These are phyloP conservation scores for Xestobium rufovillosum DNA, from an alignment of 2,888 invertebrate species.

Conservation along the genomic window DNA sequence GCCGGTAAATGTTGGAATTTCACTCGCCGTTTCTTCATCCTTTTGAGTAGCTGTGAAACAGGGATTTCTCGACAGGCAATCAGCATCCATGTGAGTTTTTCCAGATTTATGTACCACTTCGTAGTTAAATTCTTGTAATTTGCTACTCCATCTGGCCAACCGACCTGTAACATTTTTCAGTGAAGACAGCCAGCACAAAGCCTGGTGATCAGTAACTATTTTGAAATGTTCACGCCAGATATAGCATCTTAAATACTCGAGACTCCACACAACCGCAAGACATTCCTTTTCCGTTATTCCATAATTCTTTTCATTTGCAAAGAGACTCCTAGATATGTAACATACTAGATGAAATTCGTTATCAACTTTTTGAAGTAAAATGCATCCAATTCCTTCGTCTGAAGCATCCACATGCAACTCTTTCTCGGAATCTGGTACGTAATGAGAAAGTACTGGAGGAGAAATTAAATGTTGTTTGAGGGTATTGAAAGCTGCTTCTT, in stretches of 20 bases:
- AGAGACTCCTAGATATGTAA: neutral
- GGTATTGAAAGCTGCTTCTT: neutral
- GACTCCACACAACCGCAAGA: neutral
- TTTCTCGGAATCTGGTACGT: neutral
- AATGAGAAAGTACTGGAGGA: neutral
- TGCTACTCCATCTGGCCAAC: neutral
- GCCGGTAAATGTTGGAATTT: neutral
- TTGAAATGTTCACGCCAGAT: constrained; percentile 1
- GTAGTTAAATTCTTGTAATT: constrained; percentile 11
- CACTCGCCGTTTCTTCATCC: neutral
- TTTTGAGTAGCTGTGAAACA: neutral
- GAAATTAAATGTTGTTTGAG: constrained; percentile 1
- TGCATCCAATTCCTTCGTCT: neutral
- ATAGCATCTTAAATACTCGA: neutral
- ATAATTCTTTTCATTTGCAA: neutral
- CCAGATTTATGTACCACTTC: constrained; percentile 10
- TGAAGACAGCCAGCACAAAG: neutral
- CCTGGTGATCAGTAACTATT: neutral
- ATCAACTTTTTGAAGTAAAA: neutral
- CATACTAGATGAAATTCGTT: neutral
- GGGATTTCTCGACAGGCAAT: constrained; percentile 8
- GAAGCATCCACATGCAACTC: neutral
- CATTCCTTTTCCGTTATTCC: neutral
- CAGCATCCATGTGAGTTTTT: constrained; percentile 8
- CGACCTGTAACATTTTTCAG: neutral